Evolutionary conservation across 1,140 invertebrate genomes (phyloP), one percentile per base, ranked within the genome.

Genomic region (Caenorhabditis inopinata): DNA sequence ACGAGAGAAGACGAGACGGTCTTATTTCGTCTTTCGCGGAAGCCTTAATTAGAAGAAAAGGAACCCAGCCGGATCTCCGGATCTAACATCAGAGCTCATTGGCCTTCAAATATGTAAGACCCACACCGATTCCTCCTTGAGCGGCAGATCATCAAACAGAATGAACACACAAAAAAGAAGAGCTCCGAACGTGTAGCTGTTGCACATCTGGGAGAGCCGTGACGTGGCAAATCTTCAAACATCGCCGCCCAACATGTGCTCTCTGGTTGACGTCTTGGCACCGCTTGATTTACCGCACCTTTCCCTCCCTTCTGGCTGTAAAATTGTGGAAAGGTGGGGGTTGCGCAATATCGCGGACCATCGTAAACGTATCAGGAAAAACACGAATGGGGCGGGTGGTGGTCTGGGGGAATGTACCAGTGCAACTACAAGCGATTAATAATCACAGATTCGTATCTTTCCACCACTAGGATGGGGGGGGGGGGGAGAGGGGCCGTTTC

Each of bases 141-240:
- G 35, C 58, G 58, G 58, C 58, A 68, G 58, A 68, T 68, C 32
- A 68, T 68, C 58, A 68, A 68, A 68, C 58, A 68, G 7, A 68
- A 68, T 38, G 25, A 68, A 12, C 58, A 42, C 58, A 11, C 27
- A 2, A 14, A 58, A 68, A 68, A 68, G 38, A n/a, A n/a, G n/a
- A n/a, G n/a, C n/a, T n/a, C n/a, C n/a, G n/a, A n/a, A n/a, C n/a
- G n/a, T n/a, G n/a, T n/a, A n/a, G 38, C 58, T 21, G 58, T 32
- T 68, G 16, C 32, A 35, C 12, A 9, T 16, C 58, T 68, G n/a
- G 35, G 58, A 32, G 58, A 42, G 58, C 32, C 32, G 32, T 68
- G 58, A 68, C 58, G 58, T 68, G 58, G 58, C 58, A 68, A 68
- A 29, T 38, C 58, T 68, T 68, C 58, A 68, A 68, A 68, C n/a